phyloP scores from a whole-genome alignment of 2,113 vertebrate genomes.

The Mustela nigripes region DNA sequence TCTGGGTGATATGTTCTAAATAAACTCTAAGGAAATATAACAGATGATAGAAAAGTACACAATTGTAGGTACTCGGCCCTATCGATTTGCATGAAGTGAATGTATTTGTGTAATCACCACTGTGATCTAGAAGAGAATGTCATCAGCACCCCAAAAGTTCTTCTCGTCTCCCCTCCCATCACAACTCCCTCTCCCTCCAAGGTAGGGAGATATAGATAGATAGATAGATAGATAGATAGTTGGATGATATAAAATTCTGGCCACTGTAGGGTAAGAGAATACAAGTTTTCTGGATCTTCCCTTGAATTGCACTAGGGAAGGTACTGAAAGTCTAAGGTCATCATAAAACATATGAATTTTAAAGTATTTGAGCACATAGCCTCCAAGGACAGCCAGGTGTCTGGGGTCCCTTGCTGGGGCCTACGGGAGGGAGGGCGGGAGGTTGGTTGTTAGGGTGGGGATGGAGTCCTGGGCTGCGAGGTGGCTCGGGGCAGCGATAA shows the following conservation, averaged over 20 bases:
- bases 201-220: too few species aligned
- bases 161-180: background rate
- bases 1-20: background rate
- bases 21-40: background rate
- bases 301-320: background rate
- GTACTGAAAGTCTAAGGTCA: background rate
- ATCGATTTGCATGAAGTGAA: background rate
- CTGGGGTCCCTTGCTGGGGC: background rate
- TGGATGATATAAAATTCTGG: too few species aligned
- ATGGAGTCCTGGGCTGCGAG: background rate
- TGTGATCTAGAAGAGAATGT: background rate
- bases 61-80: background rate
- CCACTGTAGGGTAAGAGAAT: background rate
- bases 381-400: background rate
- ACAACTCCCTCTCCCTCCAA: background rate
- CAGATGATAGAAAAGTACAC: background rate
- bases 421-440: background rate
- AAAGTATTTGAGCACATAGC: background rate
- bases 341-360: background rate
- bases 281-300: background rate
- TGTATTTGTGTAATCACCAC: background rate
- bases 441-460: accelerated
- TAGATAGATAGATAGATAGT: too few species aligned
- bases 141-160: background rate
- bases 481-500: background rate